Evolutionary conservation across 2,888 invertebrate genomes (phyloP).

Genomic region (Eupithecia inturbata): DNA sequence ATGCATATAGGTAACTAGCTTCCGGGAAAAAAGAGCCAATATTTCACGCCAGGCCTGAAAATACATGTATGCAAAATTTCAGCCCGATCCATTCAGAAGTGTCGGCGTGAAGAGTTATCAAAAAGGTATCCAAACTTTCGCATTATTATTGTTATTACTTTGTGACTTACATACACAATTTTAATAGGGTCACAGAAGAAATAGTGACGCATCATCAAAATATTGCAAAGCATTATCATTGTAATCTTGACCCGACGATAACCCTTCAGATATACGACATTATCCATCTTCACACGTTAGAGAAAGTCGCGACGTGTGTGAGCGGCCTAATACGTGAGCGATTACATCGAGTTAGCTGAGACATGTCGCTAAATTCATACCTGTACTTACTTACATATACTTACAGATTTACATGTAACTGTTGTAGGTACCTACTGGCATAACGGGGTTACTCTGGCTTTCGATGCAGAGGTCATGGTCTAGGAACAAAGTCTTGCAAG

Average conservation of each 20-base stretch:
- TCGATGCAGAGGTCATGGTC: background rate
- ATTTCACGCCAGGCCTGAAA: no score
- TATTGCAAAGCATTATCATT: slow-evolving; percentile 26
- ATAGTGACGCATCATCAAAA: slow-evolving; percentile 1
- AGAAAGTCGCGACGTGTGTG: slow-evolving; percentile 48
- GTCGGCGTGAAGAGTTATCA: no score
- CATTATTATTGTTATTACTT: no score
- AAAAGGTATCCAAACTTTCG: no score
- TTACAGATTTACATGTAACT: background rate
- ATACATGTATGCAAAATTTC: no score
- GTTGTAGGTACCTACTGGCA: background rate
- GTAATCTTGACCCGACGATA: slow-evolving; percentile 26
- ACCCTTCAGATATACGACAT: slow-evolving; percentile 28
- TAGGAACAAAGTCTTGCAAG: no score
- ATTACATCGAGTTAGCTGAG: slow-evolving; percentile 34
- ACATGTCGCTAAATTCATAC: slow-evolving; percentile 12
- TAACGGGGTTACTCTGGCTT: background rate
- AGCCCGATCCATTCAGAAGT: no score
- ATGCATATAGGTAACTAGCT: no score
- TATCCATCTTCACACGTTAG: slow-evolving; percentile 44
- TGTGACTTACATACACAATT: background rate
- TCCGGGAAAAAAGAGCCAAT: no score
- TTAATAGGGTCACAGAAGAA: background rate
- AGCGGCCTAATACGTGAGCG: slow-evolving; percentile 41
- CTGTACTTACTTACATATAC: no score